phyloP scores from a whole-genome alignment of 2,113 vertebrate species.

The Grantiella picta region DNA sequence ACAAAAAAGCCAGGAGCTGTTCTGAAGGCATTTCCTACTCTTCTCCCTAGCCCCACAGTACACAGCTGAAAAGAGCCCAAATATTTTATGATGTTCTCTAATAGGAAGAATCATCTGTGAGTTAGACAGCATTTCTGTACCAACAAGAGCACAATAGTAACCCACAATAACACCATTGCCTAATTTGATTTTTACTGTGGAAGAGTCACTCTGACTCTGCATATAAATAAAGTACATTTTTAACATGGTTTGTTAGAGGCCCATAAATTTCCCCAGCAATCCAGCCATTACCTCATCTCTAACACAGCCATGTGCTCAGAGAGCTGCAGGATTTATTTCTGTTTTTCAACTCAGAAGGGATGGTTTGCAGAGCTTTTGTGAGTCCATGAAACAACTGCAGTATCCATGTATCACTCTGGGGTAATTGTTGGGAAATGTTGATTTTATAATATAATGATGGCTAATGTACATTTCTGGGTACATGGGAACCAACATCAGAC shows the following conservation, averaged over 20 bases:
- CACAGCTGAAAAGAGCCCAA: neutral
- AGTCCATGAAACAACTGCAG: neutral
- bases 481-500: neutral
- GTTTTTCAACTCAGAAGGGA: neutral
- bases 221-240: neutral
- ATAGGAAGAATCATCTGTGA: neutral
- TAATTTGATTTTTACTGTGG: neutral
- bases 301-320: neutral
- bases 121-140: neutral
- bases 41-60: neutral
- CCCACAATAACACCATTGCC: neutral
- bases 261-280: constrained; percentile 1
- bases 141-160: neutral
- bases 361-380: neutral
- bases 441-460: neutral
- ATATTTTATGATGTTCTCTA: neutral
- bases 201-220: neutral
- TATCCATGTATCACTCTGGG: neutral
- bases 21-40: neutral
- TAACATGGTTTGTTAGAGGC: neutral
- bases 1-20: neutral
- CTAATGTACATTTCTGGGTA: neutral
- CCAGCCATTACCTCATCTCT: constrained; percentile 27
- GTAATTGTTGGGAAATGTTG: neutral
- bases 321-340: constrained; percentile 12